Evolutionary conservation across 1,140 invertebrate species (phyloP).

Genomic region (Campoletis sonorensis): DNA sequence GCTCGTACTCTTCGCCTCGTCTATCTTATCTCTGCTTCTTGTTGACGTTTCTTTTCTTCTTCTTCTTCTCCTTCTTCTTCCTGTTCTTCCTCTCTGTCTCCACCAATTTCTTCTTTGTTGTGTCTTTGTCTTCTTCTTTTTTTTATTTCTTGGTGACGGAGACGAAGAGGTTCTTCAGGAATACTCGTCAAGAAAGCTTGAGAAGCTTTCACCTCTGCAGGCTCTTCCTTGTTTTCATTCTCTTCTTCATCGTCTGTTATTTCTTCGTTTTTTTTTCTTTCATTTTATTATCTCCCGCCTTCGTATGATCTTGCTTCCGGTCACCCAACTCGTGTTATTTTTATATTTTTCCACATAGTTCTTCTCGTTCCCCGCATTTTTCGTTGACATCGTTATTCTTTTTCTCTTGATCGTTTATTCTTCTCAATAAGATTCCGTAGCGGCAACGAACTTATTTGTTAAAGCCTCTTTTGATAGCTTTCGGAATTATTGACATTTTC

Average conservation of each 20-base stretch:
- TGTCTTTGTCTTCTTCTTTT: not conserved
- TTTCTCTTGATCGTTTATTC: too few species aligned
- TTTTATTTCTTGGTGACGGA: not conserved
- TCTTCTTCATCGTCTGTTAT: too few species aligned
- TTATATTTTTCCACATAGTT: too few species aligned
- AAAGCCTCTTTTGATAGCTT: too few species aligned
- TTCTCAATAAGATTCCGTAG: too few species aligned
- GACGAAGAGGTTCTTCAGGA: not conserved
- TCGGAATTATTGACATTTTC: too few species aligned
- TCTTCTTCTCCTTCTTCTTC: slow-evolving; percentile 20
- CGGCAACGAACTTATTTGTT: too few species aligned
- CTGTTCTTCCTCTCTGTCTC: slow-evolving; percentile 28
- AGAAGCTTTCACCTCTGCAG: not conserved
- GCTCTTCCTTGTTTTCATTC: not conserved
- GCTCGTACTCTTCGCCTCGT: slow-evolving; percentile 26
- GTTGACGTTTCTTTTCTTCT: slow-evolving; percentile 5
- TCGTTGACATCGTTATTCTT: not conserved
- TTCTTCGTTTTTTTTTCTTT: not conserved
- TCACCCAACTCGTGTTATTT: too few species aligned
- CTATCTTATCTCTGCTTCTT: not conserved
- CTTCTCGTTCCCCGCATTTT: not conserved
- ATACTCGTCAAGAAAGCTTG: not conserved
- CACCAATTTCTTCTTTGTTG: slow-evolving; percentile 33
- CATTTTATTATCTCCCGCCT: not conserved
- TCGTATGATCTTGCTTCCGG: not conserved